Conservation (phyloP, 2,888 invertebrate species). For the Liopterus haemorrhoidalis region DNA sequence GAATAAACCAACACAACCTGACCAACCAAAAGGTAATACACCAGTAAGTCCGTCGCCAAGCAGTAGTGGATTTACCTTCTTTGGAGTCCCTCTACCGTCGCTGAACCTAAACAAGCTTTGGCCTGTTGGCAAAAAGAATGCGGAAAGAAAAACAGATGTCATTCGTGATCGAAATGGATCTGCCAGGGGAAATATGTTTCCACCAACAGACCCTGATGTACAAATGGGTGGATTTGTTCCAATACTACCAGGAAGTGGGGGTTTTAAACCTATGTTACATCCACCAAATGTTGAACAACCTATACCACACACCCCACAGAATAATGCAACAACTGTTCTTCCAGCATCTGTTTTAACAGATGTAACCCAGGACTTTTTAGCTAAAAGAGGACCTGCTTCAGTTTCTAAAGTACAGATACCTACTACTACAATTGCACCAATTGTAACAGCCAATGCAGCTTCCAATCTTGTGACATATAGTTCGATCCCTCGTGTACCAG, state of each 20-base stretch:
- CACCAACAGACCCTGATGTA: conserved; percentile 55
- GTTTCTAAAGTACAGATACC: conserved; percentile 26
- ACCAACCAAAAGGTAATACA: conserved; percentile 40
- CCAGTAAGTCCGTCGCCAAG: conserved; percentile 48
- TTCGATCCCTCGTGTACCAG: conserved; percentile 9
- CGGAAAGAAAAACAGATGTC: conserved; percentile 40
- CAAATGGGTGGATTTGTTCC: conserved; percentile 75
- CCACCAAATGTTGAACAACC: conserved; percentile 40
- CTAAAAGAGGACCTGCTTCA: conserved; percentile 16
- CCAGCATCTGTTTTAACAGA: conserved; percentile 15
- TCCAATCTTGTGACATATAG: conserved; percentile 19
- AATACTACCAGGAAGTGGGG: conserved; percentile 64
- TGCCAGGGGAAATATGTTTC: conserved; percentile 42
- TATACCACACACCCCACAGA: conserved; percentile 10
- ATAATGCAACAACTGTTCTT: conserved; percentile 14
- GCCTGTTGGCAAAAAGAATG: conserved; percentile 40
- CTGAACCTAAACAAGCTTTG: conserved; percentile 65
- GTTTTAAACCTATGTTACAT: conserved; percentile 64
- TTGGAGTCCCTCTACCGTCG: conserved; percentile 74
- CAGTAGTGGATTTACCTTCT: conserved; percentile 70
- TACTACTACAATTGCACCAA: conserved; percentile 20
- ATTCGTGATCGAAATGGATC: conserved; percentile 40
- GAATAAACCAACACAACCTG: conserved; percentile 34
- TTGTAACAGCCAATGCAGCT: conserved; percentile 23
- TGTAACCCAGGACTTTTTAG: conserved; percentile 17